These are phyloP conservation scores for Phataginus tricuspis DNA, from an alignment of 2,797 vertebrate genomes.

Conservation along the genomic window DNA sequence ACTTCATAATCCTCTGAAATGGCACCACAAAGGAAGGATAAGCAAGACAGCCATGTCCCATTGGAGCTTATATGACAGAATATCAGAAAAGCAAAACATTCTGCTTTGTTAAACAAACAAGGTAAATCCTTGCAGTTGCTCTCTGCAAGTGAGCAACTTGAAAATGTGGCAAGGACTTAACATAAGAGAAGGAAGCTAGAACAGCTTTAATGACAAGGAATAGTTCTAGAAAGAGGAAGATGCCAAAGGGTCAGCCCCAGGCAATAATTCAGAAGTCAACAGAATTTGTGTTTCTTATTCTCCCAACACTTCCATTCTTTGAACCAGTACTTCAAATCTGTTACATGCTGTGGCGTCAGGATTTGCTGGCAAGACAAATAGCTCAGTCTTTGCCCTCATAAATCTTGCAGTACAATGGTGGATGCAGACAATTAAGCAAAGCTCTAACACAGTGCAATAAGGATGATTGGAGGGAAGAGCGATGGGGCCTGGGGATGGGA, in stretches of 20 bases:
- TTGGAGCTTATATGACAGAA: not conserved
- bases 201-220: not conserved
- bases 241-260: not conserved
- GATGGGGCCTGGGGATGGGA: accelerated
- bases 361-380: not conserved
- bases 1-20: constrained; percentile 5
- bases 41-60: not conserved
- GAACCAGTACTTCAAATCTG: not conserved
- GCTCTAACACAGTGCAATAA: not conserved
- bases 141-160: not conserved
- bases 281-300: constrained; percentile 12
- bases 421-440: not conserved
- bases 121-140: not conserved
- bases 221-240: not conserved
- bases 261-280: not conserved
- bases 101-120: constrained; percentile 45
- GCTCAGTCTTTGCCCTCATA: not conserved
- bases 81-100: constrained; percentile 27
- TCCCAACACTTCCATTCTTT: not conserved
- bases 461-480: not conserved
- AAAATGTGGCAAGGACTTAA: not conserved
- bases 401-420: not conserved
- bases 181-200: not conserved
- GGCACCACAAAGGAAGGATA: not conserved
- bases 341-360: not conserved